These are phyloP conservation scores for Erinaceus europaeus DNA, from an alignment of 2,113 vertebrate genomes.

Conservation along the genomic window DNA sequence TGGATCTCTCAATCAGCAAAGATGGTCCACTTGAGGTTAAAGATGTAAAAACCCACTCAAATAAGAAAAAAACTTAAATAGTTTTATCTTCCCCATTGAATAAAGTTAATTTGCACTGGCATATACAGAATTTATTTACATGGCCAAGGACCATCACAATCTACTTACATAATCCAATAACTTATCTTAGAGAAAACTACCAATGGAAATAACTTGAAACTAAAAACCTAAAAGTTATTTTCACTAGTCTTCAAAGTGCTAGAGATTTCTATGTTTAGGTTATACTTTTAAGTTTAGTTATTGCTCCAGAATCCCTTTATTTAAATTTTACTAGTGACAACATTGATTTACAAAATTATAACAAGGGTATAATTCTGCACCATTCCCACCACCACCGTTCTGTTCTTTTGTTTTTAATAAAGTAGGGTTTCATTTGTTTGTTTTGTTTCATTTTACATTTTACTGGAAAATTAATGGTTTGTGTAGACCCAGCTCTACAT, in stretches of 20 bases:
- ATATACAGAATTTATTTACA: neutral
- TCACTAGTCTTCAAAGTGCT: neutral
- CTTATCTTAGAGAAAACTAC: neutral
- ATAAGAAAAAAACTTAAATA: neutral
- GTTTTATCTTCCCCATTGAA: constrained; percentile 18
- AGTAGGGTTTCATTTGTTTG: no score
- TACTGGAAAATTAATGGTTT: no score
- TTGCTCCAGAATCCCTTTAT: neutral
- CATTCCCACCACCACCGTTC: no score
- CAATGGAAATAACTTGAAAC: neutral
- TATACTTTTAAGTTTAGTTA: neutral
- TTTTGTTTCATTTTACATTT: no score
- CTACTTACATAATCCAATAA: neutral
- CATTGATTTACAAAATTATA: no score
- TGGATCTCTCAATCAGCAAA: neutral
- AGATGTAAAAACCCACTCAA: neutral
- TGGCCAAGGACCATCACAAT: neutral
- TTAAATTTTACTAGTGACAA: no score
- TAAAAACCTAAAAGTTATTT: neutral
- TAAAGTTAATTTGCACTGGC: neutral
- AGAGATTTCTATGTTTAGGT: neutral
- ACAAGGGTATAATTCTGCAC: no score
- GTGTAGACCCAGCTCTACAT: no score
- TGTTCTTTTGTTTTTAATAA: no score
- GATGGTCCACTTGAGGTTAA: neutral